Percentiles rank a stretch among this genome's conserved stretches.
Evolutionary conservation across 2,888 invertebrate species (phyloP).

Genomic region (Agrotis clavis): DNA sequence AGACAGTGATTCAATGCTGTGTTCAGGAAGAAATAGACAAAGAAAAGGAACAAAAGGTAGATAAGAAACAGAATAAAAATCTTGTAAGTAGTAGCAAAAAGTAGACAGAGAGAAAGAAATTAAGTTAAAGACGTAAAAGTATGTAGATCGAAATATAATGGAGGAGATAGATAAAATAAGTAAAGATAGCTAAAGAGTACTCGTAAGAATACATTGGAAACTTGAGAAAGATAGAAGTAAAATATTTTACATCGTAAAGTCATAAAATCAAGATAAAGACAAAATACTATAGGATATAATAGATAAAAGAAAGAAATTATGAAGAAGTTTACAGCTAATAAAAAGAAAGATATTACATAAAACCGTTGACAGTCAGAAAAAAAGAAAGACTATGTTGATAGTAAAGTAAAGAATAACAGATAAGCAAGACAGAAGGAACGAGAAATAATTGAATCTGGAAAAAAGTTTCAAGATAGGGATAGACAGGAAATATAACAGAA

Average conservation of each 20-base stretch:
- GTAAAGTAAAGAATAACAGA: not conserved
- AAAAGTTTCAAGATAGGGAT: not conserved
- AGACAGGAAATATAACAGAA: not conserved
- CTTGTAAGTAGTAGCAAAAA: not conserved
- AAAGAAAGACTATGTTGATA: not conserved
- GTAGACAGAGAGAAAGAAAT: not conserved
- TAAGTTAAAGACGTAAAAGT: no score
- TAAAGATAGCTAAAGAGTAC: not conserved
- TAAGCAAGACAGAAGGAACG: not conserved
- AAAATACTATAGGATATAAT: not conserved
- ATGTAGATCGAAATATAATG: not conserved
- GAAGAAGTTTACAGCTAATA: not conserved
- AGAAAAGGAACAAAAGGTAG: not conserved
- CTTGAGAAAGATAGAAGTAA: not conserved
- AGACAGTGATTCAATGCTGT: not conserved
- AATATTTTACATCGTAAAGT: not conserved
- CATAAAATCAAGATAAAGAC: not conserved
- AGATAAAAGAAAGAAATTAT: not conserved
- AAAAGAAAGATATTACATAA: no score
- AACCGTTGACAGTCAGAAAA: not conserved
- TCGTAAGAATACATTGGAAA: constrained; percentile 17
- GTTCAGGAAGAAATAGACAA: not conserved
- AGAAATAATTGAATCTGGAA: not conserved
- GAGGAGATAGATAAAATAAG: not conserved
- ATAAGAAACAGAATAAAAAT: not conserved